Conservation (phyloP, 2,797 vertebrate genomes). For the Enteromius fasciolatus region DNA sequence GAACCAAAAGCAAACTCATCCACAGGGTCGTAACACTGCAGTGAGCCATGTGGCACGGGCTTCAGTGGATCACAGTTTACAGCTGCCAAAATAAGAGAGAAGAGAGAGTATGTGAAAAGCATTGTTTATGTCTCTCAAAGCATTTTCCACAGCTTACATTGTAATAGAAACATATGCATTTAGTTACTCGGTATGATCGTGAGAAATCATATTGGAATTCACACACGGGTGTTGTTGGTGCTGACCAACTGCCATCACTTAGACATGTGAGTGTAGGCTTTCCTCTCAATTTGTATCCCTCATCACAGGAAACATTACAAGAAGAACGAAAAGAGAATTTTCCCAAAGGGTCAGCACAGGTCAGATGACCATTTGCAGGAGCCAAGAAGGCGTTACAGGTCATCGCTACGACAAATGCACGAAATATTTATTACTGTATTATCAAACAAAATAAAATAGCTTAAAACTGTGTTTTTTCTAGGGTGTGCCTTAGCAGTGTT, state of each 20-base stretch:
- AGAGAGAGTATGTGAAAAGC: background rate
- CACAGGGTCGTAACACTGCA: slow-evolving; percentile 63
- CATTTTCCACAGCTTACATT: background rate
- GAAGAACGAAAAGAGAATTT: slow-evolving; percentile 48
- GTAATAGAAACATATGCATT: background rate
- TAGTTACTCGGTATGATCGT: background rate
- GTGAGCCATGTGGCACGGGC: slow-evolving; percentile 23
- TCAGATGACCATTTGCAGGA: slow-evolving; percentile 59
- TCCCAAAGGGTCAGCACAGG: slow-evolving; percentile 60
- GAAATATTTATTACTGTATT: background rate
- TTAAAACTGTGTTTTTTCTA: background rate
- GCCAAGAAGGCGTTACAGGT: slow-evolving; percentile 57
- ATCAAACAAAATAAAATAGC: background rate
- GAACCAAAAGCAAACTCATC: slow-evolving; percentile 65
- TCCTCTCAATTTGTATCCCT: slow-evolving; percentile 64
- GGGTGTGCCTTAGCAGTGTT: slow-evolving; percentile 20
- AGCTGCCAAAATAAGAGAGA: slow-evolving; percentile 27
- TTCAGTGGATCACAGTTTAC: slow-evolving; percentile 23
- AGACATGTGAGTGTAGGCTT: slow-evolving; percentile 62
- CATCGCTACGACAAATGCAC: slow-evolving; percentile 52
- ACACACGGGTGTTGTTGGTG: slow-evolving; percentile 61
- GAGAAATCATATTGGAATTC: background rate
- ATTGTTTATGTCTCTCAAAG: background rate
- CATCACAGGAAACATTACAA: slow-evolving; percentile 67
- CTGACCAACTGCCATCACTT: slow-evolving; percentile 64